phyloP scores from a whole-genome alignment of 2,113 vertebrate species.

The Dolichotis patagonum region DNA sequence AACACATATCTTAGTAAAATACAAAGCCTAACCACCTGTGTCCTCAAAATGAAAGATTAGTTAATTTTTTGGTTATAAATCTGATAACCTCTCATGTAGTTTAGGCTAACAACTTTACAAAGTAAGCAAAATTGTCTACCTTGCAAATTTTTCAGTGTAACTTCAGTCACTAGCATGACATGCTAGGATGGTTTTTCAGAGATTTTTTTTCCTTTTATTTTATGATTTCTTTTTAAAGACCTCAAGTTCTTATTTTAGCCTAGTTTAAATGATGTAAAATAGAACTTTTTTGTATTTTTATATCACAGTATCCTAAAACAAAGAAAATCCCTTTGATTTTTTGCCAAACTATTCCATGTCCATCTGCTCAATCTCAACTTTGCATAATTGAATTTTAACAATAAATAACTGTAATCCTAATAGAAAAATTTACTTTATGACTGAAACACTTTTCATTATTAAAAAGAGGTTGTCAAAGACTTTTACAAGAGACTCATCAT shows the following conservation, averaged over 20 bases:
- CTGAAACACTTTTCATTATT: conserved; percentile 40
- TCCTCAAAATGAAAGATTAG: neutral
- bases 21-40: neutral
- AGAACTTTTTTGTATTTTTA: conserved; percentile 57
- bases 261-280: conserved; percentile 40
- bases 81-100: neutral
- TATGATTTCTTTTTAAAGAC: conserved; percentile 19
- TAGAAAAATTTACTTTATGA: conserved; percentile 23
- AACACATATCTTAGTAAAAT: neutral
- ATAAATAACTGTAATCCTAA: conserved; percentile 50
- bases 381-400: conserved; percentile 64
- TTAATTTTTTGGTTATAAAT: neutral
- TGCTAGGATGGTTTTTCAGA: neutral
- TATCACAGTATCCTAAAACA: conserved; percentile 15
- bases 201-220: neutral
- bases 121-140: neutral
- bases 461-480: neutral
- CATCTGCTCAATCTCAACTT: conserved; percentile 66
- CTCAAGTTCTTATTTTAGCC: conserved; percentile 35
- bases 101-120: neutral
- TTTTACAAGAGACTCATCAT: neutral
- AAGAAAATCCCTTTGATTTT: conserved; percentile 72
- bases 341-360: conserved; percentile 63
- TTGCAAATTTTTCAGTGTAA: neutral
- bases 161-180: neutral